These are phyloP conservation scores for Adrianichthys oophorus DNA, from an alignment of 2,797 vertebrate species.

Conservation along the genomic window DNA sequence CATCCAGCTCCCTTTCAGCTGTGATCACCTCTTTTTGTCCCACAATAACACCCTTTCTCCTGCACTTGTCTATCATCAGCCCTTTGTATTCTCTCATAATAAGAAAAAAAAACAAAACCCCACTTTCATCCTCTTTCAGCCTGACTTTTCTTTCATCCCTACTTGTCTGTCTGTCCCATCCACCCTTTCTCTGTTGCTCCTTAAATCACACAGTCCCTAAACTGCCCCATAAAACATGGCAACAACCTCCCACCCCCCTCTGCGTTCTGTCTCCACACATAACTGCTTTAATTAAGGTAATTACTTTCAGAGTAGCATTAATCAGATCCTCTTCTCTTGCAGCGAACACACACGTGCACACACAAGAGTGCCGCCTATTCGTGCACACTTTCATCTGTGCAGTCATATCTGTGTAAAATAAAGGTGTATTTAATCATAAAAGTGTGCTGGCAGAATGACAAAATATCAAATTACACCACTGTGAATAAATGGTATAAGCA, in stretches of 20 bases:
- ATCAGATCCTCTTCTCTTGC: conserved; percentile 62
- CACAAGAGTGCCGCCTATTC: conserved; percentile 31
- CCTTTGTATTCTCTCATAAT: conserved; percentile 32
- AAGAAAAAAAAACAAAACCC: conserved; percentile 27
- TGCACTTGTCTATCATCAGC: conserved; percentile 3
- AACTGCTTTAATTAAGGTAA: conserved; percentile 86
- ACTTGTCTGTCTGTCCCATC: background rate
- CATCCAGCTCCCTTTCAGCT: background rate
- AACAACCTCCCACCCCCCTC: conserved; percentile 59
- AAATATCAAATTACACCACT: conserved; percentile 11
- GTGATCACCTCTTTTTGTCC: conserved; percentile 6
- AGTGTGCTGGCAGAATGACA: conserved; percentile 19
- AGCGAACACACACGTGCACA: conserved; percentile 15
- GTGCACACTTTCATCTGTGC: conserved; percentile 34
- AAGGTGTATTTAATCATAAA: conserved; percentile 55
- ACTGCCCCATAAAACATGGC: conserved; percentile 79
- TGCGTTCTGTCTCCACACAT: conserved; percentile 73
- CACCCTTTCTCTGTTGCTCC: conserved; percentile 26
- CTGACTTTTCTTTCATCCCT: conserved; percentile 34
- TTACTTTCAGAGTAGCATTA: conserved; percentile 85
- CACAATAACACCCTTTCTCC: conserved; percentile 3
- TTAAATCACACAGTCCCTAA: conserved; percentile 81
- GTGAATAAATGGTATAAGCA: conserved; percentile 13
- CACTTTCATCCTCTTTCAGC: conserved; percentile 28
- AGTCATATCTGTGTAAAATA: conserved; percentile 56